phyloP scores from a whole-genome alignment of 2,113 vertebrate species.

The Aldabrachelys gigantea region DNA sequence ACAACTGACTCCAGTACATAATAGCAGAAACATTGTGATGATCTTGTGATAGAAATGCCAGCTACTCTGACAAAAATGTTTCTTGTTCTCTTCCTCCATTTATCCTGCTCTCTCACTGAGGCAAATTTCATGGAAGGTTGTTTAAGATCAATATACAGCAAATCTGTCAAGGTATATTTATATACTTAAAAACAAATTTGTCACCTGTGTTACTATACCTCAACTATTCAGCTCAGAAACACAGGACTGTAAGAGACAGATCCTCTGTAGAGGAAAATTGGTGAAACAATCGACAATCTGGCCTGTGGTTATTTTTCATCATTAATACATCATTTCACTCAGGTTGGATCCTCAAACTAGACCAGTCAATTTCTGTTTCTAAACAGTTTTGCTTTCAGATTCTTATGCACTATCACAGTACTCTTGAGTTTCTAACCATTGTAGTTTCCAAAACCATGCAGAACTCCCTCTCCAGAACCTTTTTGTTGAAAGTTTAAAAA shows the following conservation, averaged over 20 bases:
- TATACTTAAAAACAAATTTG: background rate
- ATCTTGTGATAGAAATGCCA: background rate
- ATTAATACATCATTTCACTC: background rate
- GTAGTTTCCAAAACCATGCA: accelerated
- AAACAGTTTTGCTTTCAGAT: background rate
- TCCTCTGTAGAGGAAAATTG: background rate
- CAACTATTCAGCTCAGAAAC: no score
- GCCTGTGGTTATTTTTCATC: constrained; percentile 14
- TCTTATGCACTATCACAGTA: background rate
- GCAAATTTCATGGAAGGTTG: background rate
- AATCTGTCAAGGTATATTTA: background rate
- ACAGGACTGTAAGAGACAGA: no score
- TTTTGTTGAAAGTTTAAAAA: background rate
- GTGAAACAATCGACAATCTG: background rate
- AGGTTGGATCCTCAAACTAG: background rate
- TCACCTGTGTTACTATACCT: no score
- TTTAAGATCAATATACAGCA: background rate
- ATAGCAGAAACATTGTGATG: background rate
- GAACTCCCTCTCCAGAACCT: background rate
- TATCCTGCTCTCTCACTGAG: background rate
- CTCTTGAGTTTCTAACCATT: background rate
- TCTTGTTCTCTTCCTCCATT: background rate
- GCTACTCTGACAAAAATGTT: background rate
- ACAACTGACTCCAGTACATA: background rate
- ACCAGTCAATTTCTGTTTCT: background rate